Conservation (phyloP, 2,113 vertebrate genomes). For the Salvelinus sp. region DNA sequence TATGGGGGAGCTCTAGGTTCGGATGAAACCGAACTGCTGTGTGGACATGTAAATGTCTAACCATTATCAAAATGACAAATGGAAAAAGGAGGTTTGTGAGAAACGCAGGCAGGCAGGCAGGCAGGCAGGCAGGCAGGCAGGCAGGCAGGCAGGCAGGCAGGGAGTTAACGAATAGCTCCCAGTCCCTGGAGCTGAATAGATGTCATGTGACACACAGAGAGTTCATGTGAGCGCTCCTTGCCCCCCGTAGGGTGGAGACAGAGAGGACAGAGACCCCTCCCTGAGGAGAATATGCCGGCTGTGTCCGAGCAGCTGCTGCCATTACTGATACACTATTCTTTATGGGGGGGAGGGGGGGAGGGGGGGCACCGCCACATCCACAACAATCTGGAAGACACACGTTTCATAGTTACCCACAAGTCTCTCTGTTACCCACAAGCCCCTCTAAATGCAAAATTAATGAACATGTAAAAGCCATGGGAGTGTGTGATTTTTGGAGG, state of each 20-base stretch:
- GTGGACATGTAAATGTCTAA: background rate
- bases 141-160: background rate
- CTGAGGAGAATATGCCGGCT: conserved; percentile 6
- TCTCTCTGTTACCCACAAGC: too few species aligned
- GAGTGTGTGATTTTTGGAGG: too few species aligned
- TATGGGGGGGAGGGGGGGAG: background rate
- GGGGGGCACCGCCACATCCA: too few species aligned
- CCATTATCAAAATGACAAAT: background rate
- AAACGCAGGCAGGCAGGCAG: background rate
- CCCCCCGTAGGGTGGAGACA: background rate
- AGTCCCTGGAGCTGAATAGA: background rate
- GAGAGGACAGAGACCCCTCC: background rate
- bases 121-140: background rate
- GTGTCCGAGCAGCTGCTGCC: background rate
- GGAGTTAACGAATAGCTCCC: background rate
- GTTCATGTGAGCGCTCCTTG: background rate
- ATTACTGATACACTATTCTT: background rate
- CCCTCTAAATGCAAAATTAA: too few species aligned
- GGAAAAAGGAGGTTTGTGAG: background rate
- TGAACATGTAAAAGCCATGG: too few species aligned
- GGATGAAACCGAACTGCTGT: background rate
- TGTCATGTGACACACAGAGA: background rate
- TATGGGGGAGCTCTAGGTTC: too few species aligned
- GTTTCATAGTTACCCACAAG: too few species aligned
- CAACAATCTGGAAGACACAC: too few species aligned